Base-by-base conservation (phyloP, 2,888 invertebrate genomes). In the Petrophora chlorosata region DNA sequence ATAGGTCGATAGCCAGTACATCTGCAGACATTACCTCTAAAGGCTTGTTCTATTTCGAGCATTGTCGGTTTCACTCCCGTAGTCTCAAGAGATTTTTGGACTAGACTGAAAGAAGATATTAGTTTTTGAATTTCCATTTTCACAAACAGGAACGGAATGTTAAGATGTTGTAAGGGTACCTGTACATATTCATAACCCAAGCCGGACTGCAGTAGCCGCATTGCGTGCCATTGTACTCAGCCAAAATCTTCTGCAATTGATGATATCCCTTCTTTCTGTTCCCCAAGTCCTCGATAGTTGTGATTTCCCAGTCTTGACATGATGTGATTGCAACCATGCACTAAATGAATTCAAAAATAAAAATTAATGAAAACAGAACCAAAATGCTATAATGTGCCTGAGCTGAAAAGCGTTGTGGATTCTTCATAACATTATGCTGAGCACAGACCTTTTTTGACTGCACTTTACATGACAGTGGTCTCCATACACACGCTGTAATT, bases 1-100 rank as follows among this genome's bases (percentile, higher is more conserved):
- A 94, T 93, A 0, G 94, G 90, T 25, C 93, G 79, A 62, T 93
- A 94, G 0, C 94, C 94, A 0, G 95, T 95, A 63, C 95, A 95
- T 29, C 95, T 87, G 59, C 95, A 95, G 29, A 95, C 90, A 63
- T 95, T 94, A 23, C 94, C 92, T 3, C 93, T 94, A 57, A 95
- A 93, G 0, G 93, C 91, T 60, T 94, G 91, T 73, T 95, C 95
- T 2, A 95, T 90, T 53, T 94, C 91, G 50, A 92, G 76, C 91
- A 92, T 92, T 0, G 92, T 92, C 16, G 91, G 61, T 9, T 78
- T 64, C n/a, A 85, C 79, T 1, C 87, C 75, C 2, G 25, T 47
- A 2, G 35, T 13, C 3, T 47, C 25, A 3, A 14, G 12, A 13
- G 34, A 23, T 12, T 72, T 62, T 60, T 85, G 71, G 3, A 91